phyloP scores from a whole-genome alignment of 2,797 vertebrate species.

The Chelonia mydas region DNA sequence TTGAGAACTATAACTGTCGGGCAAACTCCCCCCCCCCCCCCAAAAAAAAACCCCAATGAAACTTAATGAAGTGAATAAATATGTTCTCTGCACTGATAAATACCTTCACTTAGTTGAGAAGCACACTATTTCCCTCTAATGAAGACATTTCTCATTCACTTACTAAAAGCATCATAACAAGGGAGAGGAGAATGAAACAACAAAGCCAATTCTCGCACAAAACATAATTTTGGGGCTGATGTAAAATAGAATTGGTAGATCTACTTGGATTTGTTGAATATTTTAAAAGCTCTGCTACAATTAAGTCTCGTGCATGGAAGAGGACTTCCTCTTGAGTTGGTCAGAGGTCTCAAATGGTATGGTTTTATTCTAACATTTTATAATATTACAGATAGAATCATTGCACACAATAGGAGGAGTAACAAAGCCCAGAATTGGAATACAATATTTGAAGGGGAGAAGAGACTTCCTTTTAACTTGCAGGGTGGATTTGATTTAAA shows the following conservation, averaged over 20 bases:
- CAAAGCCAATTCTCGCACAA: not conserved
- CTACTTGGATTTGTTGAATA: accelerated
- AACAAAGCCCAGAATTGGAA: not conserved
- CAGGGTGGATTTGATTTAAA: too few relatives aligned
- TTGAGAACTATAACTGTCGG: not conserved
- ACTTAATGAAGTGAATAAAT: not conserved
- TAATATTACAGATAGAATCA: not conserved
- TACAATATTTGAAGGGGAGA: not conserved
- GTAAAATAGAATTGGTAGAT: not conserved
- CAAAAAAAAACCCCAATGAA: not conserved
- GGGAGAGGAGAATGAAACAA: not conserved
- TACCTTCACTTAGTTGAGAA: not conserved
- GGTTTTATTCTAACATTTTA: not conserved
- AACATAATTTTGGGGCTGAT: not conserved
- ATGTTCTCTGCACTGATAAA: not conserved
- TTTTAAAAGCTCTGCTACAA: not conserved
- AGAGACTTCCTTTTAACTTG: not conserved
- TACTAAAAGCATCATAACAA: not conserved
- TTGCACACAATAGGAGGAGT: not conserved
- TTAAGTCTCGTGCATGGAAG: not conserved
- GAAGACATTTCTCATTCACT: not conserved
- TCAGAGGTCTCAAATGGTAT: not conserved
- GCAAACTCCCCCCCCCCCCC: not conserved
- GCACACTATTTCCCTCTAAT: not conserved
- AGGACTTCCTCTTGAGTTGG: not conserved